Evolutionary conservation across 2,797 vertebrate genomes (phyloP), one percentile per base, ranked within the genome.

Genomic region (Pogoniulus pusillus): DNA sequence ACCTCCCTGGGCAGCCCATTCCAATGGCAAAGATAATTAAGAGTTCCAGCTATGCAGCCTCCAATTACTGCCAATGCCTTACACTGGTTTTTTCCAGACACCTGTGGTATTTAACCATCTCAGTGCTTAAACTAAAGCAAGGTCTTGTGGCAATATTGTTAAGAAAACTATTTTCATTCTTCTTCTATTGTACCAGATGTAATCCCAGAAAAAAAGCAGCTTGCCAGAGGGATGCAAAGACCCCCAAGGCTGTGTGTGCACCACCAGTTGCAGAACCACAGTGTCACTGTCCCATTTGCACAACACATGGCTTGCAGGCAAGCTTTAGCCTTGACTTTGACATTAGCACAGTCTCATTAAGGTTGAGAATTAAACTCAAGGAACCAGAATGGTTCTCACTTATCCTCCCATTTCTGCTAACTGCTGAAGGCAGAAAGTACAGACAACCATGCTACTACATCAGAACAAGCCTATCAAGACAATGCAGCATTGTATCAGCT

Each of bases 291-390:
- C 29, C 41, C 18, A 14, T 43, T 45, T 45, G 10, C 41, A 55
- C 18, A 37, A 34, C 2, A 43, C 1, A 0, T 32, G 11, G n/a
- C 23, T 5, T 29, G 18, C 18, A 29, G 18, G 39, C 9, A 62
- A 66, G 35, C 12, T 79, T 65, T 60, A 11, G 7, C 16, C 41
- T 82, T 55, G 24, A 49, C 17, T 51, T 22, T 43, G 29, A 65
- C 57, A 65, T 55, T 54, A 64, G 11, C 11, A 49, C 14, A 26
- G 20, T 37, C 45, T 74, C 15, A 55, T 65, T 57, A 53, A 58
- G 35, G 22, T 58, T 17, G 26, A 47, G 23, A 75, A 77, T 29
- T 62, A 72, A 70, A 55, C 3, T 7, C 18, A 32, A 71, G 26
- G 19, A 82, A 73, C 5, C 9, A 41, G 29, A 71, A 32, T 10